Base-by-base conservation (phyloP, 2,888 invertebrate genomes). In the Orthosia gracilis region DNA sequence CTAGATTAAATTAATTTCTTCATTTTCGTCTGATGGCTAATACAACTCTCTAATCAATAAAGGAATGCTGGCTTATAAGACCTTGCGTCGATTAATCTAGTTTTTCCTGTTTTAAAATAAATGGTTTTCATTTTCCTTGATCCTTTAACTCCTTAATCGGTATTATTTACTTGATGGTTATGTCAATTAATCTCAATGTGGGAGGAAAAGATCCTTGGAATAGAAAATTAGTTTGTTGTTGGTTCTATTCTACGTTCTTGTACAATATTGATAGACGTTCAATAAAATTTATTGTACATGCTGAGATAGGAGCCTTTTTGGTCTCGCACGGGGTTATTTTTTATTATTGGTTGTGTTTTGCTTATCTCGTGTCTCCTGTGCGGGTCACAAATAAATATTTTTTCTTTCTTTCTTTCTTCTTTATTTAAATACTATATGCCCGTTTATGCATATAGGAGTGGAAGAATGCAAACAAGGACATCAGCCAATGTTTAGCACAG, bases 1-100 rank as follows among this genome's bases (percentile, higher is more conserved):
- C 15, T 57, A 50, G 49, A 49, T 62, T 62, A 69, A 66, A 75
- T 68, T 58, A 55, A 49, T 18, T 68, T 69, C n/a, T 49, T 31
- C 23, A 18, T 52, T 65, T 50, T 65, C n/a, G 54, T 58, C 26
- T 64, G 13, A 11, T 64, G 15, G 11, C n/a, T 40, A 23, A 31
- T 31, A 21, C 11, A 21, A 17, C 18, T 3, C 49, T 21, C 4
- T 58, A 15, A 5, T n/a, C n/a, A n/a, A n/a, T 54, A 4, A 11
- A 7, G 21, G 18, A 15, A 15, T 63, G 3, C 23, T 66, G 18
- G 18, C 15, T 49, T 47, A 18, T 40, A 40, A 40, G 40, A 40
- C 40, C 40, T 40, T 40, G 40, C 40, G 9, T 9, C 9, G 40
- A 9, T 40, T 40, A 40, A 40, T 40, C 40, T 9, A 40, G 55